Evolutionary conservation across 92 coral and sea anemone genomes (phyloP), one percentile per base, ranked within the genome.

Genomic region (Phenganax stokvisi): DNA sequence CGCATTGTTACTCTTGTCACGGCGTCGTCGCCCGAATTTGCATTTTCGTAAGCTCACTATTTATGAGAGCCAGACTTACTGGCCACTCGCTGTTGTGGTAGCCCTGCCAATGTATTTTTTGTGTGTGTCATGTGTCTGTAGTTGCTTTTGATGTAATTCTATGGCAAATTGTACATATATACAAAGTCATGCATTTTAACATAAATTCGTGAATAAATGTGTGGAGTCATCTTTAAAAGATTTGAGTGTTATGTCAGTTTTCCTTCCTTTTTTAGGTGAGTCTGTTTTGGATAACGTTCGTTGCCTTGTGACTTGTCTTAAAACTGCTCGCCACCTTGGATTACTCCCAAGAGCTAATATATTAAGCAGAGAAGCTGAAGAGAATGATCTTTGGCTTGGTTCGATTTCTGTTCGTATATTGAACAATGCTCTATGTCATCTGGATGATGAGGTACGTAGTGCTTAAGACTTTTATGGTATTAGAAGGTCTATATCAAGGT

Each of bases 291-390:
- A 15, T 44, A 53, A 81, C 61, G 79, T 85, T 29, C 81, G 81
- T 63, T 76, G 88, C 57, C 84, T 94, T 8, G 84, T 92, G 25
- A 91, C 98, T 57, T 90, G 97, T 83, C 87, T 94, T 25, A 94
- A 91, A 88, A 92, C 91, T 63, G 98, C 98, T 53, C 80, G 98
- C 60, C 81, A 84, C 80, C 87, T 86, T 80, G 98, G 98, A 2
- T 72, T 91, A 25, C 80, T 92, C 25, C 84, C 87, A 28, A 67
- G 58, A 53, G 74, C 74, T 62, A 62, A 79, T 29, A 67, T 79
- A 2, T 83, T 87, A 15, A 61, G 84, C 72, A 54, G 76, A 31
- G 56, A 84, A 56, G 71, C 54, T 54, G 47, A 53, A 56, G 52
- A 72, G 0, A 30, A 52, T 12, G 84, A 82, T 15, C 71, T 82